Base-by-base conservation (phyloP, 2,113 vertebrate species). In the Zeus faber region DNA sequence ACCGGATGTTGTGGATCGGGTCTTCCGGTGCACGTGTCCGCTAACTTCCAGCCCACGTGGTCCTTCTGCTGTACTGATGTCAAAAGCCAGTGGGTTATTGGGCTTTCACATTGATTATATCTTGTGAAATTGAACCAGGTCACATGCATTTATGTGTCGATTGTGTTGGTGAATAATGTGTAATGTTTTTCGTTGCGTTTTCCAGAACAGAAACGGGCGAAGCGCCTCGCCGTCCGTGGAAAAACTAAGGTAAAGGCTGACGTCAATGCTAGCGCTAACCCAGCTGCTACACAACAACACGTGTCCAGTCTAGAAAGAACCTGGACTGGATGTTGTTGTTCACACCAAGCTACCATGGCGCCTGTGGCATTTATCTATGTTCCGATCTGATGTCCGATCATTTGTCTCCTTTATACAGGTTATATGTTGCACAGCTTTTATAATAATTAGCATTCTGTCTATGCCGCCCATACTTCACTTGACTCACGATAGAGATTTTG, bases 131-230 rank as follows among this genome's bases (percentile, higher is more conserved):
- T 35, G 14, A 3, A 10, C 31, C n/a, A 41, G 2, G 17, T 44
- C 18, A 43, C 6, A 22, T 8, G 16, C 18, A 8, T 21, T 11
- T 10, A 44, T 48, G 23, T 10, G 0, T 0, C 6, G 0, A 37
- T 4, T 6, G 6, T 6, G 2, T 18, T 8, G 1, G 1, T 13
- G 8, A 2, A 22, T 45, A 24, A 26, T 49, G 10, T 6, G 0
- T n/a, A 0, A 10, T 31, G 20, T 1, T n/a, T 47, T 56, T 37
- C 62, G 1, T 67, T 52, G 5, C 10, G 1, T 47, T 39, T 82
- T 76, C 26, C 83, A 91, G 90, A 87, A 48, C 86, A 90, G 65
- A 91, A 87, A 75, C 80, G 84, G 49, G 86, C 84, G 24, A 89
- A 87, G 70, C 76, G 87, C 20, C 78, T 88, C 25, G 85, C 81